Percentiles rank a stretch among this genome's conserved stretches.
Conservation (phyloP, 1,140 invertebrate genomes). For the Bicyclus anynana region DNA sequence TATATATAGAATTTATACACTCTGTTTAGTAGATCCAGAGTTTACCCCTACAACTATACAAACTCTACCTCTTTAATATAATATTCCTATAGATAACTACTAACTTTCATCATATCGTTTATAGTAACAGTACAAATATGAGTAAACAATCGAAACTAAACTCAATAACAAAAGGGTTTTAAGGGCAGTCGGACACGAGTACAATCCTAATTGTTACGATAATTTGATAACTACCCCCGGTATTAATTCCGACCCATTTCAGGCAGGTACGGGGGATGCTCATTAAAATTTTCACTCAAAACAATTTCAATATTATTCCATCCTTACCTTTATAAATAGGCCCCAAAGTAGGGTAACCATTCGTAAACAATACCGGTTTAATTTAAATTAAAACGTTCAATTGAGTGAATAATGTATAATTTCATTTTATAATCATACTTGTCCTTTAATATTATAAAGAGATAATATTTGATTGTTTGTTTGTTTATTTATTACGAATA, state of each 20-base stretch:
- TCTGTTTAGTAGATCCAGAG: too few relatives aligned
- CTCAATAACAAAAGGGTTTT: conserved; percentile 4
- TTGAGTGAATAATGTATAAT: too few relatives aligned
- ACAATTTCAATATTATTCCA: conserved; percentile 55
- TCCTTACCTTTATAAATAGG: conserved; percentile 10
- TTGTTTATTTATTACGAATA: too few relatives aligned
- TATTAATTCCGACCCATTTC: conserved; percentile 51
- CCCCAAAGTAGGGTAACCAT: background rate
- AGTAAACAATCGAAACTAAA: conserved; percentile 10
- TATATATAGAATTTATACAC: too few relatives aligned
- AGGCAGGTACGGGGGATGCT: conserved; percentile 44
- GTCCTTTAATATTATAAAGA: background rate
- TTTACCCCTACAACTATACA: too few relatives aligned
- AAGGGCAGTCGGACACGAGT: background rate
- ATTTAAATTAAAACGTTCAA: too few relatives aligned
- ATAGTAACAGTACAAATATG: background rate
- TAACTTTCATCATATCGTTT: too few relatives aligned
- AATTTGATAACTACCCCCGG: conserved; percentile 41
- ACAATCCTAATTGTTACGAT: conserved; percentile 28
- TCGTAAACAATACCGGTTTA: background rate
- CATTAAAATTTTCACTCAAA: conserved; percentile 69
- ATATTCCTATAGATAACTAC: too few relatives aligned
- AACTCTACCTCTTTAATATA: too few relatives aligned
- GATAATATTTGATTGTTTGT: background rate
- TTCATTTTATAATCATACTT: background rate